Conservation (phyloP, 1,140 invertebrate species). For the Myzus persicae region DNA sequence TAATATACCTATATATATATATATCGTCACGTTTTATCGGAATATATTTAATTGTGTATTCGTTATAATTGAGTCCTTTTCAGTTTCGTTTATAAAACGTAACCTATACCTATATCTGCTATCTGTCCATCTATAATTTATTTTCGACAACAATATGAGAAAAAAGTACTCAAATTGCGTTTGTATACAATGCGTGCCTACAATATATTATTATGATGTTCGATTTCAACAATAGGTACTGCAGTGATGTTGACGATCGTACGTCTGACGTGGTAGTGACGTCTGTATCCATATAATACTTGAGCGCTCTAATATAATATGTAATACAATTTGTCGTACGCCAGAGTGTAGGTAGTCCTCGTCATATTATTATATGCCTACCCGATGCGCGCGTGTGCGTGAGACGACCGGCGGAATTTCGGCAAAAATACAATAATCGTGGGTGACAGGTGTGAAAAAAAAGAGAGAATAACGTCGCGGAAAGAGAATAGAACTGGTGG, state of each 20-base stretch:
- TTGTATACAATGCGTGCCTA: not conserved
- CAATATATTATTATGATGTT: too few relatives aligned
- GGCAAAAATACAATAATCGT: conserved; percentile 28
- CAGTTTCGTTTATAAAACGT: not conserved
- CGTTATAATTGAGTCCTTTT: not conserved
- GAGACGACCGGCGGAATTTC: conserved; percentile 2
- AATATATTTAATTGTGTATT: not conserved
- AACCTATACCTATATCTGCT: too few relatives aligned
- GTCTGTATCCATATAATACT: conserved; percentile 1
- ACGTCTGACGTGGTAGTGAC: not conserved
- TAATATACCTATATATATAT: too few relatives aligned
- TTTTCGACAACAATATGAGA: not conserved
- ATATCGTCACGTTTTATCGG: not conserved
- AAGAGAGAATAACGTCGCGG: not conserved
- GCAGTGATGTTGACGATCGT: not conserved
- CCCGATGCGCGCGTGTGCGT: not conserved
- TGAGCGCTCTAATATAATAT: not conserved
- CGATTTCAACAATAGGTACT: not conserved
- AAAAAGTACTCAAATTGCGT: not conserved
- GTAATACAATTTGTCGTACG: conserved; percentile 13
- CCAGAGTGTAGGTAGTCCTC: not conserved
- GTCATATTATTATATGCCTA: not conserved
- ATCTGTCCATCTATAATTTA: not conserved
- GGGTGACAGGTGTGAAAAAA: conserved; percentile 48
- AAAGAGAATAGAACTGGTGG: not conserved